Conservation (phyloP, 1,140 invertebrate genomes). For the Argopecten irradians region DNA sequence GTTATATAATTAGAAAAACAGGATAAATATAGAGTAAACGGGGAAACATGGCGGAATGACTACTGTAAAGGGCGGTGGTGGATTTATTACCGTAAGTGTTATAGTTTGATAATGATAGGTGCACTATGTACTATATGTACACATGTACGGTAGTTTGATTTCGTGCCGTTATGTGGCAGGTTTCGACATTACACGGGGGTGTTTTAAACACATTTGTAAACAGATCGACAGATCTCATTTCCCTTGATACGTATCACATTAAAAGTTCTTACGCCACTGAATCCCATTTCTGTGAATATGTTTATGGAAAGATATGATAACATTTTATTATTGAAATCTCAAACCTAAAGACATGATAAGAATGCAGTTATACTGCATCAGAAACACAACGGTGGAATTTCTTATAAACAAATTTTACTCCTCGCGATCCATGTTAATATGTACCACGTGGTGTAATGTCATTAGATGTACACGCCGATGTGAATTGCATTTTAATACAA, state of each 20-base stretch:
- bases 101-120: not conserved
- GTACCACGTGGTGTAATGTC: not conserved
- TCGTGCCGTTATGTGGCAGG: not conserved
- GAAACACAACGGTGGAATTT: not conserved
- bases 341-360: not conserved
- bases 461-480: slow-evolving; percentile 7
- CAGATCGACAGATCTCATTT: not conserved
- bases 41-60: too few species aligned
- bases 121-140: not conserved
- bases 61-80: not conserved
- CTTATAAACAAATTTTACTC: not conserved
- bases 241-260: not conserved
- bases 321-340: not conserved
- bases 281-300: not conserved
- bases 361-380: not conserved
- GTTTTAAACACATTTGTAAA: not conserved
- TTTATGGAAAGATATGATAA: not conserved
- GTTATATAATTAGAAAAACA: not conserved
- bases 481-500: not conserved
- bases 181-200: not conserved
- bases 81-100: not conserved
- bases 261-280: not conserved
- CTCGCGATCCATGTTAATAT: not conserved
- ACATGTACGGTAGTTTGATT: not conserved
- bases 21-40: not conserved